Evolutionary conservation across 2,888 invertebrate species (phyloP).

Genomic region (Argyresthia albistria): DNA sequence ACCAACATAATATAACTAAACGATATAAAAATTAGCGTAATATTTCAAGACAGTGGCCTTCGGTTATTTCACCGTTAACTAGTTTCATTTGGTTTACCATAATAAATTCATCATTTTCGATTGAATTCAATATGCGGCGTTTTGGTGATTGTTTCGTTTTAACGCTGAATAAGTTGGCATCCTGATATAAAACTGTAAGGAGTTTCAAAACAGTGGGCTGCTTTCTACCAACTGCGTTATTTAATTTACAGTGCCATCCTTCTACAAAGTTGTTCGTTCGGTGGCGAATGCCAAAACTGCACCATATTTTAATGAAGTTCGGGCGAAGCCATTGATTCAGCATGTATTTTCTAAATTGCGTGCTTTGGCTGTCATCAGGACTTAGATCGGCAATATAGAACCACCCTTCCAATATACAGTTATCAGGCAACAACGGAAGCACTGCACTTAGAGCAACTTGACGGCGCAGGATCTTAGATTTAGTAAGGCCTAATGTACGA

Average conservation of each 20-base stretch:
- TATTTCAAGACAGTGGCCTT: neutral
- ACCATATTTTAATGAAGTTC: conserved; percentile 7
- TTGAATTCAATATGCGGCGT: neutral
- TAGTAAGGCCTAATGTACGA: conserved; percentile 4
- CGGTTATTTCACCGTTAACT: neutral
- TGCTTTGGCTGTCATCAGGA: conserved; percentile 7
- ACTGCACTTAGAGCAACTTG: conserved; percentile 6
- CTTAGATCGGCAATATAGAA: conserved; percentile 9
- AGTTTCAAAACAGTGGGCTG: conserved; percentile 3
- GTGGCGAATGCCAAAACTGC: conserved; percentile 6
- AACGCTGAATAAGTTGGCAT: conserved; percentile 1
- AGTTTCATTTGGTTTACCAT: neutral
- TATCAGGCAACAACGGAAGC: conserved; percentile 8
- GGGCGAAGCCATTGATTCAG: neutral
- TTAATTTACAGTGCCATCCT: conserved; percentile 7
- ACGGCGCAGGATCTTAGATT: neutral
- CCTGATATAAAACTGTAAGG: conserved; percentile 2
- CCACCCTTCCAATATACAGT: conserved; percentile 9
- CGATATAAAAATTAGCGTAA: neutral
- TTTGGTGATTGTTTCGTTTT: neutral
- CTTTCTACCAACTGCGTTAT: neutral
- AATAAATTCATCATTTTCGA: neutral
- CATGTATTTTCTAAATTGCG: neutral
- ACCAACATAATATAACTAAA: too few species aligned
- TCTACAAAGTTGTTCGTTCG: conserved; percentile 8